Evolutionary conservation across 2,113 vertebrate species (phyloP).

Genomic region (Neodon shergylaensis): DNA sequence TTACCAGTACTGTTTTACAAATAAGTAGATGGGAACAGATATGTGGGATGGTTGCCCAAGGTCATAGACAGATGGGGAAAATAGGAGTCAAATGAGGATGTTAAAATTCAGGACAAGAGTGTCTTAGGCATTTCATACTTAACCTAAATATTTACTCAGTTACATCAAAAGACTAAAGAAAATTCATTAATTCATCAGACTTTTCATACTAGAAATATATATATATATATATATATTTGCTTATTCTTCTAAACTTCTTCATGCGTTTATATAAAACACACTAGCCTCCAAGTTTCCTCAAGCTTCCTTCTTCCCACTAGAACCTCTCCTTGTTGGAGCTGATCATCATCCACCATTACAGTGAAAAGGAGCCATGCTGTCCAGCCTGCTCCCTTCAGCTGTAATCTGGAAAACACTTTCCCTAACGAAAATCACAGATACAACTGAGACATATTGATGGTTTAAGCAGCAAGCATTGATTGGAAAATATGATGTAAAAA

Average conservation of each 20-base stretch:
- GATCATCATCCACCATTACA: background rate
- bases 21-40: background rate
- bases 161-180: background rate
- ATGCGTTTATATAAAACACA: background rate
- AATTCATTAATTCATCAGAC: background rate
- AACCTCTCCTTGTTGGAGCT: slow-evolving; percentile 13
- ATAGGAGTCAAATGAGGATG: background rate
- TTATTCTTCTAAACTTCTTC: background rate
- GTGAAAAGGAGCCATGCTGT: background rate
- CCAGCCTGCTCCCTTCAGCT: background rate
- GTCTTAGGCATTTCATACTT: no score
- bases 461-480: slow-evolving; percentile 32
- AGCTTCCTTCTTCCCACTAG: background rate
- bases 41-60: background rate
- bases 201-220: background rate
- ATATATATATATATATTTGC: background rate
- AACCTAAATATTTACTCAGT: background rate
- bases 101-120: background rate
- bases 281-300: background rate
- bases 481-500: background rate
- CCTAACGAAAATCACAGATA: slow-evolving; percentile 42
- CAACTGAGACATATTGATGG: slow-evolving; percentile 6
- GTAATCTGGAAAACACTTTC: slow-evolving; percentile 32
- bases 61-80: background rate
- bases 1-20: background rate